Evolutionary conservation across 2,113 vertebrate genomes (phyloP).

Genomic region (Mohoua ochrocephala): DNA sequence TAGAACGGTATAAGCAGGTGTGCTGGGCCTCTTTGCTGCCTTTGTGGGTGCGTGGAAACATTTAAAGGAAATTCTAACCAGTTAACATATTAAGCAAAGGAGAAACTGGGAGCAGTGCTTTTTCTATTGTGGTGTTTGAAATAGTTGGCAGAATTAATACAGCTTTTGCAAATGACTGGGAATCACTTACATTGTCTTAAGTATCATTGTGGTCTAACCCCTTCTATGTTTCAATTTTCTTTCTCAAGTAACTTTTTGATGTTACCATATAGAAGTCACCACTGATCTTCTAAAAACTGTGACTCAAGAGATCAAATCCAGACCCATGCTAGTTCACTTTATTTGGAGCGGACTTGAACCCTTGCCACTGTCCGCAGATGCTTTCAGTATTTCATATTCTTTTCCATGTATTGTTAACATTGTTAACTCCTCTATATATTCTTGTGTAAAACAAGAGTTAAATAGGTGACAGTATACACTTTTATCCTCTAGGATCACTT

Average conservation of each 20-base stretch:
- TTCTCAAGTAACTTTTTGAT: background rate
- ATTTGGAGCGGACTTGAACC: background rate
- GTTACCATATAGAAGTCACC: background rate
- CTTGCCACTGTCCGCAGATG: background rate
- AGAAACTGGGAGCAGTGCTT: no score
- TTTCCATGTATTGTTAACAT: background rate
- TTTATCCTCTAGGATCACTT: background rate
- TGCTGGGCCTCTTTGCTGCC: no score
- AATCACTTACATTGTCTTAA: no score
- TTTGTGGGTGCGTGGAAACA: no score
- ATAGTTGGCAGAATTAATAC: no score
- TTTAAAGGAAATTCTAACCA: no score
- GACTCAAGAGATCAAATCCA: background rate
- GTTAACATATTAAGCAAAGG: no score
- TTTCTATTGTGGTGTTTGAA: no score
- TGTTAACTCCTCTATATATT: background rate
- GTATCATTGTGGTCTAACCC: background rate
- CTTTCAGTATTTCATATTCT: background rate
- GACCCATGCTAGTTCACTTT: background rate
- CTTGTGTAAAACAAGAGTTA: background rate
- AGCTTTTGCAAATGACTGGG: no score
- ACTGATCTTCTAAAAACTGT: background rate
- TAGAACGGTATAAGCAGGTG: no score
- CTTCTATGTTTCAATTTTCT: background rate
- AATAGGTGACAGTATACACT: background rate